A percentile compares a stretch with the other conserved stretches of the same genome.
Conservation (phyloP, 2,888 invertebrate genomes). For the Blastobasis adustella region DNA sequence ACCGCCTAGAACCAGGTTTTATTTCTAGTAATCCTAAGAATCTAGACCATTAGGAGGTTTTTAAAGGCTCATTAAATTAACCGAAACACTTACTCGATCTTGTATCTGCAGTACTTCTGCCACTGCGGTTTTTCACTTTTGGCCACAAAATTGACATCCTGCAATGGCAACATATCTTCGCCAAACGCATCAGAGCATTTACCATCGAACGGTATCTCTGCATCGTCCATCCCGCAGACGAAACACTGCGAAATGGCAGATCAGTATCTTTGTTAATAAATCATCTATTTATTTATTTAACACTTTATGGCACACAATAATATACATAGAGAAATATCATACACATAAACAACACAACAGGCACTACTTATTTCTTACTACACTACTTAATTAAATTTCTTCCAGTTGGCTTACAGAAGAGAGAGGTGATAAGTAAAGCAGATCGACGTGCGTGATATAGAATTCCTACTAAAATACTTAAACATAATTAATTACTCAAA, state of each 20-base stretch:
- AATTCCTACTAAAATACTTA: no score
- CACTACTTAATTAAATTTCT: no score
- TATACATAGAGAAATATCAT: no score
- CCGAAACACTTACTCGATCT: constrained; percentile 34
- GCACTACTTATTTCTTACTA: no score
- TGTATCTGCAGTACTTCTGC: constrained; percentile 44
- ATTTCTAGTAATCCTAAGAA: neutral
- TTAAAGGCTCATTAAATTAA: neutral
- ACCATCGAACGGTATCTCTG: constrained; percentile 31
- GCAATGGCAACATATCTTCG: constrained; percentile 42
- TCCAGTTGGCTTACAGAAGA: no score
- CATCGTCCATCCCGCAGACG: constrained; percentile 40
- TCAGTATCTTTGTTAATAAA: no score
- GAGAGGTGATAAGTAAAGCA: no score
- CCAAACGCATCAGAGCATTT: constrained; percentile 50
- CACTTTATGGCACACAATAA: no score
- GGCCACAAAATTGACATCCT: constrained; percentile 36
- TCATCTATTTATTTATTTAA: no score
- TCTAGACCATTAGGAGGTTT: neutral
- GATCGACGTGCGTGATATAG: no score
- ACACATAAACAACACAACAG: no score
- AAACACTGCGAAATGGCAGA: constrained; percentile 32
- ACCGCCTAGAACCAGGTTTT: neutral
- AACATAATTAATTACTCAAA: no score
- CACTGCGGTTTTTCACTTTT: constrained; percentile 29